Base-by-base conservation (phyloP, 1,140 invertebrate species). In the Drosophila pseudoananassae region DNA sequence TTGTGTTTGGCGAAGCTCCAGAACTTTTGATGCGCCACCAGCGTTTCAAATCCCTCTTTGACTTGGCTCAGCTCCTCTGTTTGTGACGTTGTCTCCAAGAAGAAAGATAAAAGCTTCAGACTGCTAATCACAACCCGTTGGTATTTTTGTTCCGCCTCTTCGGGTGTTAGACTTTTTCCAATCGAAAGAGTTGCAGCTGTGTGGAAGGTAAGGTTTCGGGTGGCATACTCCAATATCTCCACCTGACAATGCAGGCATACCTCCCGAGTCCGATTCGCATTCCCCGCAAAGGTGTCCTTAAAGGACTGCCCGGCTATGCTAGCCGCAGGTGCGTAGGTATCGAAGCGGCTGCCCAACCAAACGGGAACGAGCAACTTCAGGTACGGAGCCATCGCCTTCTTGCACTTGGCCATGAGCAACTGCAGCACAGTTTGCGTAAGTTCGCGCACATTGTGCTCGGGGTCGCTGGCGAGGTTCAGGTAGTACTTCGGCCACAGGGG, bases 401-500 rank as follows among this genome's bases (percentile, higher is more conserved):
- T 95, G 36, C 95, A 94, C 90, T 94, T 94, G 27, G 92, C 92
- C 8, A 95, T 94, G 14, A 98, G 90, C 14, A 94, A 91, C 53
- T 93, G 92, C 79, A 97, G 95, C n/a, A 96, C 94, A 53, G 93
- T 71, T 81, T 95, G 96, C 2, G 94, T 92, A 43, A 94, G 93
- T 92, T 98, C 97, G 58, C 97, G 92, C 1, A 98, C 96, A 92
- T 95, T 93, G 70, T 97, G 94, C 76, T 98, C 96, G 17, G 94
- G 91, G 92, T 98, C 97, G 45, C 94, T 94, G 6, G 95, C 93
- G 23, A 98, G 90, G 79, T 94, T 94, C 70, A 93, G 93, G 90
- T 97, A 98, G 5, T 96, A 91, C 71, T 95, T 93, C 1, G 96
- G 95, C 96, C 97, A 98, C 81, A 95, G 94, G 5, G 95, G 94